Base-by-base conservation (phyloP, 2,797 vertebrate genomes). In the Cossypha polioptera region DNA sequence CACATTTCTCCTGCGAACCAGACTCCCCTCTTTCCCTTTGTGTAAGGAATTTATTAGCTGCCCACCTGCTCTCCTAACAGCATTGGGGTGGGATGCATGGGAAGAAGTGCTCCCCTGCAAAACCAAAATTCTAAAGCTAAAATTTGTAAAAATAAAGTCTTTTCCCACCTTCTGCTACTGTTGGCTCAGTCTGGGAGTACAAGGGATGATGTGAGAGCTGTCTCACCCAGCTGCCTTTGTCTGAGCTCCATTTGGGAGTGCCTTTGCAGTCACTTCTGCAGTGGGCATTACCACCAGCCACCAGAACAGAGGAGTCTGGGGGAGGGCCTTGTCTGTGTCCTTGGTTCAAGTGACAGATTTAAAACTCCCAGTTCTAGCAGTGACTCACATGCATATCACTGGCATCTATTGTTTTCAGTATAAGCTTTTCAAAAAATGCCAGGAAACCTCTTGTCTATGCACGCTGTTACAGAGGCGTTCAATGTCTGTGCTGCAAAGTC, bases 381-480 rank as follows among this genome's bases (percentile, higher is more conserved):
- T 78, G 83, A 73, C 51, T 81, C 54, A 51, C 0, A 0, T 71
- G 42, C 17, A 1, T 86, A 10, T 50, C 73, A 7, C 28, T 58
- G 83, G 26, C 31, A 68, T 17, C 83, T 55, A 53, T 78, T 84
- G 73, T 69, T 90, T 72, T 54, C 73, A 72, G 40, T 18, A 11
- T 7, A 43, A 88, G 66, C 21, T 59, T 72, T 86, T 42, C 2
- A 3, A 83, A 85, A 91, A 82, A 73, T 53, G 31, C 69, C 78
- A 66, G 71, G 71, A 89, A 94, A 36, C 66, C 42, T 88, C 61
- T 74, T 50, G 36, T 57, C 10, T 17, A 4, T 8, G 16, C 53
- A 51, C 13, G 1, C 22, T 13, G 16, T 42, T n/a, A 38, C 9
- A 59, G 76, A 62, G 68, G 29, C 1, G 0, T 31, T 57, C 50